phyloP scores from a whole-genome alignment of 2,113 vertebrate species.

The Tenrec ecaudatus region DNA sequence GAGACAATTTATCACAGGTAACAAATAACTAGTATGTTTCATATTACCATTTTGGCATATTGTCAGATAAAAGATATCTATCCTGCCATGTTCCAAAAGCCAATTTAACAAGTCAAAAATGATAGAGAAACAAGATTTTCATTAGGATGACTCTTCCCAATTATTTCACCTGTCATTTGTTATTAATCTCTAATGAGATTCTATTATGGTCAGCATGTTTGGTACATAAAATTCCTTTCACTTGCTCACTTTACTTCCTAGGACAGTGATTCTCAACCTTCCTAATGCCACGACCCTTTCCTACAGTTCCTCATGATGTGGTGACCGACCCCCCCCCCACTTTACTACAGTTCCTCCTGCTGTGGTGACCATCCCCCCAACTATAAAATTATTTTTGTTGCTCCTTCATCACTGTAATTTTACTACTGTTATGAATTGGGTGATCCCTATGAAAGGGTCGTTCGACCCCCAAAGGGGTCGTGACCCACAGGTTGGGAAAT shows the following conservation, averaged over 20 bases:
- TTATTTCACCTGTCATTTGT: neutral
- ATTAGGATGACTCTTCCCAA: neutral
- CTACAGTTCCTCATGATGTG: no score
- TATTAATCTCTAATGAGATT: neutral
- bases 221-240: neutral
- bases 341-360: no score
- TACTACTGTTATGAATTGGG: no score
- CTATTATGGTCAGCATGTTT: neutral
- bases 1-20: neutral
- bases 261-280: neutral
- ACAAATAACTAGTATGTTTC: neutral
- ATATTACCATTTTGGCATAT: neutral
- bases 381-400: no score
- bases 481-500: no score
- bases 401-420: no score
- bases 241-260: slow-evolving; percentile 7
- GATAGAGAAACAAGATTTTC: neutral
- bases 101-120: slow-evolving; percentile 14
- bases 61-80: neutral
- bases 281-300: no score
- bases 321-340: no score
- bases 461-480: no score
- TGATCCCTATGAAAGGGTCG: no score
- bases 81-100: neutral
- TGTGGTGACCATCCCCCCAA: no score